A percentile compares a stretch with the other conserved stretches of the same genome.
Conservation (phyloP, 2,113 vertebrate species). For the Sturnira hondurensis region DNA sequence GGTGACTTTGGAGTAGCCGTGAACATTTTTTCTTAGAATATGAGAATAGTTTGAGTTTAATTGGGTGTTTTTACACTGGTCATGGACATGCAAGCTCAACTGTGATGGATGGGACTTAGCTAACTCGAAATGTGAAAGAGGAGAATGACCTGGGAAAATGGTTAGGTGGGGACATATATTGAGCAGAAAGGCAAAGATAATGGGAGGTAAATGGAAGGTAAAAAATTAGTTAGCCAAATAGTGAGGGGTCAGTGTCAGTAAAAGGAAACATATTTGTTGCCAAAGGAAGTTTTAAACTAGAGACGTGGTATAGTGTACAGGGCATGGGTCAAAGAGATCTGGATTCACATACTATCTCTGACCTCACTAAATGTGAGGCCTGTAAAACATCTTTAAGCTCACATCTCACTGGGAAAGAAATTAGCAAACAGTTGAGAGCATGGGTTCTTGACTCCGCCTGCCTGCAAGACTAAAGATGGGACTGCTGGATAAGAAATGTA, state of each 20-base stretch:
- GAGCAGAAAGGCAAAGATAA: neutral
- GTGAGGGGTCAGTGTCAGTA: neutral
- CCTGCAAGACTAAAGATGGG: neutral
- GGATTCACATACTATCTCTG: neutral
- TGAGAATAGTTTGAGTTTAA: neutral
- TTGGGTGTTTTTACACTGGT: neutral
- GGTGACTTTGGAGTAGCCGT: neutral
- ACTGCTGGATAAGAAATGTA: neutral
- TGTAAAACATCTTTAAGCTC: neutral
- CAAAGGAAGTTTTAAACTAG: neutral
- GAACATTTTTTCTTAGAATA: neutral
- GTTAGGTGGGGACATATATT: neutral
- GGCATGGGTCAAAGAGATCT: neutral
- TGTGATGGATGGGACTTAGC: neutral
- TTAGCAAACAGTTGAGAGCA: neutral
- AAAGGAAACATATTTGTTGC: neutral
- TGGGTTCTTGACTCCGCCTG: neutral
- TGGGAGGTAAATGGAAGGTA: neutral
- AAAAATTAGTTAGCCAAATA: neutral
- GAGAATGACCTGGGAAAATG: neutral
- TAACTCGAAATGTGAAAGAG: neutral
- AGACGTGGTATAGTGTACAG: neutral
- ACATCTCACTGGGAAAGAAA: neutral
- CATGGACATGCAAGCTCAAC: neutral
- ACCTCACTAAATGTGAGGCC: neutral